These are phyloP conservation scores for Climacteris rufus DNA, from an alignment of 2,113 vertebrate species.

Conservation along the genomic window DNA sequence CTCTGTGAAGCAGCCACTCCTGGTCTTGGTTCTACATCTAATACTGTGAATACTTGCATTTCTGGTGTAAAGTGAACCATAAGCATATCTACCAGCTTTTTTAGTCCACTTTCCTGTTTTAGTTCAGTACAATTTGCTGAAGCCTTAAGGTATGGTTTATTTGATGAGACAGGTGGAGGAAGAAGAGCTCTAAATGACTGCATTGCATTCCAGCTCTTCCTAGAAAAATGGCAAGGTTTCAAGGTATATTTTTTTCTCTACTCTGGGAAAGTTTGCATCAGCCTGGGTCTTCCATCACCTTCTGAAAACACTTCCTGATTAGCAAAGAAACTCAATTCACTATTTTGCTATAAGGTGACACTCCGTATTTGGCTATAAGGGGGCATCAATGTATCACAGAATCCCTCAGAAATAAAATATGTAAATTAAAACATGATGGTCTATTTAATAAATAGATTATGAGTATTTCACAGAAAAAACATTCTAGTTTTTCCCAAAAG, in stretches of 20 bases:
- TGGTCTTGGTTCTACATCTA: not conserved
- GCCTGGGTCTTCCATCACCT: not conserved
- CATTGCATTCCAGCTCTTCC: not conserved
- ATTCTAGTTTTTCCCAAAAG: not conserved
- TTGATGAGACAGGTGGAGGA: not conserved
- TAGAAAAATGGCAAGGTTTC: not conserved
- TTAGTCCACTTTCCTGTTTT: not conserved
- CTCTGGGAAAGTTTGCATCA: not conserved
- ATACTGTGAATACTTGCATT: not conserved
- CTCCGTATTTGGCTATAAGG: not conserved
- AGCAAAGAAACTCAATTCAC: not conserved
- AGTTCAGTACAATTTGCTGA: not conserved
- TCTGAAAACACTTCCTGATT: not conserved
- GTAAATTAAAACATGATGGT: not conserved
- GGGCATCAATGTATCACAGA: not conserved
- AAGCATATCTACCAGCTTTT: not conserved
- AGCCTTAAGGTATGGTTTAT: not conserved
- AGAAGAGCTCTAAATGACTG: not conserved
- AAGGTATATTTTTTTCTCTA: not conserved
- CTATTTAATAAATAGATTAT: not conserved
- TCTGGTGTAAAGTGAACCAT: not conserved
- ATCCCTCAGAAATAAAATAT: not conserved
- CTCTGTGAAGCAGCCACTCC: not conserved
- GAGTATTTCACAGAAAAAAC: not conserved
- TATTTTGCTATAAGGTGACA: not conserved